Evolutionary conservation across 1,140 invertebrate genomes (phyloP).

Genomic region (Hypothenemus hampei): DNA sequence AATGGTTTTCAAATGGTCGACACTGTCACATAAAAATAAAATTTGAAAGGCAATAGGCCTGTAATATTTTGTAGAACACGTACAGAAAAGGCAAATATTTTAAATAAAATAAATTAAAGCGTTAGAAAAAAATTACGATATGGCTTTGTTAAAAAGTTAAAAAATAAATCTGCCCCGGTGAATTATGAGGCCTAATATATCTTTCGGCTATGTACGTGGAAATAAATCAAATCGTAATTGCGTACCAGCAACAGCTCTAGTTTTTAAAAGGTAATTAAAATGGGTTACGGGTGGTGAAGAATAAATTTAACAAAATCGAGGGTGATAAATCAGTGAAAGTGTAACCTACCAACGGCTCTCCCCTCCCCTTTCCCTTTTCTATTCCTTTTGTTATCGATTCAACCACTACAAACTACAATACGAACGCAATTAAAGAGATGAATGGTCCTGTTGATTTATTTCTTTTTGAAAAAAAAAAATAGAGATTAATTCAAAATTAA

Average conservation of each 20-base stretch:
- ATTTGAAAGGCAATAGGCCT: no score
- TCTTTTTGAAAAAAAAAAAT: no score
- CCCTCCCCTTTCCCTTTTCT: background rate
- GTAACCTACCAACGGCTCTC: no score
- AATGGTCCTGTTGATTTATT: constrained; percentile 8
- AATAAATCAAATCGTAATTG: constrained; percentile 10
- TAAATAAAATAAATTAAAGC: no score
- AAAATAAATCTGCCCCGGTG: no score
- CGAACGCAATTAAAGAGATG: constrained; percentile 11
- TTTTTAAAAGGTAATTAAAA: constrained; percentile 14
- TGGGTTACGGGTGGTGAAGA: constrained; percentile 5
- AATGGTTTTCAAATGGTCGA: no score
- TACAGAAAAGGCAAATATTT: no score
- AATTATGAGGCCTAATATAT: background rate
- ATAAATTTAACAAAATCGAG: constrained; percentile 13
- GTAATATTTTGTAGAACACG: no score
- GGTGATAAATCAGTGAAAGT: constrained; percentile 9
- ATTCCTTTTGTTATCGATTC: constrained; percentile 2
- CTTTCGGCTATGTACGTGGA: background rate
- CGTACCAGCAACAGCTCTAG: constrained; percentile 12
- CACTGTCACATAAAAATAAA: no score
- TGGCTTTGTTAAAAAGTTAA: no score
- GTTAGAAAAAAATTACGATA: no score
- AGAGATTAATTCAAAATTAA: constrained; percentile 5
- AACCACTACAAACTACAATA: constrained; percentile 8